Percentiles rank a stretch among this genome's conserved stretches.
Evolutionary conservation across 2,113 vertebrate species (phyloP).

Genomic region (Notothenia coriiceps): DNA sequence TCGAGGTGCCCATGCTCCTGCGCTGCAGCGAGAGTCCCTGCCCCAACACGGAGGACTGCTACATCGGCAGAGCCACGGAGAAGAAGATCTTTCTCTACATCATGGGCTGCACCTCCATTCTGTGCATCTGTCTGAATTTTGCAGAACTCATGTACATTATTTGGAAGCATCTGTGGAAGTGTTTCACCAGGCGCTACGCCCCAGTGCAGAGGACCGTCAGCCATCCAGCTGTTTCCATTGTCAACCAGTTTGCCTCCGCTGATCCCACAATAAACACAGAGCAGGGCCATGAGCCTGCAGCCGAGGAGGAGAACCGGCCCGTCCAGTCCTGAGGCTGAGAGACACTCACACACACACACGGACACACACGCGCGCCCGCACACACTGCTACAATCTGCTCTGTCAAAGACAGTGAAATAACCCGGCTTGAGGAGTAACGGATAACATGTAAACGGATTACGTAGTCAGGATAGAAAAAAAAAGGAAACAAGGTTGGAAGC

Average conservation of each 20-base stretch:
- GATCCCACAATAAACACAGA: constrained; percentile 33
- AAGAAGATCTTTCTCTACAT: constrained; percentile 91
- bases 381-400: neutral
- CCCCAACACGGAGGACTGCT: constrained; percentile 89
- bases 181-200: constrained; percentile 73
- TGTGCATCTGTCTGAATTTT: constrained; percentile 88
- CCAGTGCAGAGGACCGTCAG: constrained; percentile 15
- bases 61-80: constrained; percentile 88
- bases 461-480: too few species aligned
- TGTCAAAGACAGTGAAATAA: too few species aligned
- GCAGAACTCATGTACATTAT: constrained; percentile 88
- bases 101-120: constrained; percentile 86
- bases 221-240: constrained; percentile 3
- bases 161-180: constrained; percentile 83
- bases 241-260: constrained; percentile 7
- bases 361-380: too few species aligned
- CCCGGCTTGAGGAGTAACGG: too few species aligned
- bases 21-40: constrained; percentile 87
- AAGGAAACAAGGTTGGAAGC: too few species aligned
- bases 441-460: too few species aligned
- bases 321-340: constrained; percentile 20
- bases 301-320: constrained; percentile 34
- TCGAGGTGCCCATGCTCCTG: constrained; percentile 83
- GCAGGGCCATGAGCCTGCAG: neutral
- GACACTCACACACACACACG: too few species aligned